Conservation (phyloP, 2,113 vertebrate species). For the Pluvianellus socialis region DNA sequence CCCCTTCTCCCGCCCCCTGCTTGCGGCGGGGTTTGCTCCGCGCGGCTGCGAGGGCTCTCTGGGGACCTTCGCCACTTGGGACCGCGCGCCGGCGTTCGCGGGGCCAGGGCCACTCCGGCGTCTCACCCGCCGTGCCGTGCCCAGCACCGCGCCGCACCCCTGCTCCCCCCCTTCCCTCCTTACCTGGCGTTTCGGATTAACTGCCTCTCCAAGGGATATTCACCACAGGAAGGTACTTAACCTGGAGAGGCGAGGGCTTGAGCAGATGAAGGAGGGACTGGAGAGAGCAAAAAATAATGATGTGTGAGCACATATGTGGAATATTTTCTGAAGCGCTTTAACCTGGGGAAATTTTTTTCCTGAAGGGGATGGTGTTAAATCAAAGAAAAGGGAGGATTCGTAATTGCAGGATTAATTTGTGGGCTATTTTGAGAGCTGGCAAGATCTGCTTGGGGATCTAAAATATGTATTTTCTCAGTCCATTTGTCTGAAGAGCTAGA, state of each 20-base stretch:
- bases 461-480: background rate
- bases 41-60: background rate
- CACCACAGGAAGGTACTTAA: background rate
- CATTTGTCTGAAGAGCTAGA: background rate
- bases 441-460: background rate
- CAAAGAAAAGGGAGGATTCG: background rate
- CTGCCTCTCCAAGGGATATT: background rate
- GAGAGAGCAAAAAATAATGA: background rate
- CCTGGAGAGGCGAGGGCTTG: background rate
- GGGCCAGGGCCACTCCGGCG: background rate
- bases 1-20: background rate
- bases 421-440: background rate
- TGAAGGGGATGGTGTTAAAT: background rate
- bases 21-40: background rate
- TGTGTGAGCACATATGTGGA: background rate
- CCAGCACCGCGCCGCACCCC: background rate
- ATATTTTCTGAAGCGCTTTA: background rate
- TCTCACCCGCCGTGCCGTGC: background rate
- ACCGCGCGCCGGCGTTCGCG: rapidly evolving
- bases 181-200: background rate
- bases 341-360: background rate
- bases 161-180: background rate
- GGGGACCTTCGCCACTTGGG: rapidly evolving
- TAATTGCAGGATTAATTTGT: background rate
- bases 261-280: background rate